phyloP scores from a whole-genome alignment of 2,113 vertebrate species.

The Amia ocellicauda region DNA sequence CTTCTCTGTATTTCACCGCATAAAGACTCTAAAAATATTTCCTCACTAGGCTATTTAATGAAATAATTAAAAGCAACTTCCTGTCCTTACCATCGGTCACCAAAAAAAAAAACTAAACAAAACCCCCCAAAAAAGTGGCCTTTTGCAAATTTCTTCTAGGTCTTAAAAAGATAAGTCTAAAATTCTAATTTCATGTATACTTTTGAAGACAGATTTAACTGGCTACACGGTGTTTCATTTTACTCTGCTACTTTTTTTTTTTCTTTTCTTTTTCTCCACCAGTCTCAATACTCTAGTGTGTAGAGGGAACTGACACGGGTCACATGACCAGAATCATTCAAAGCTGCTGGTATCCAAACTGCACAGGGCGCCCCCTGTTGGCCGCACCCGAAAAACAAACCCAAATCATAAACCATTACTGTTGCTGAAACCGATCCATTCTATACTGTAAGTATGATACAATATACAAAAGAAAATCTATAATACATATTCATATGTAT shows the following conservation, averaged over 20 bases:
- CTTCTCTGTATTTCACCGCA: conserved; percentile 32
- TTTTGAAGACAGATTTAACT: too few relatives aligned
- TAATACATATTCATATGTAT: conserved; percentile 37
- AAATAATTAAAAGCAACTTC: conserved; percentile 44
- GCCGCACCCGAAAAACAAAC: conserved; percentile 12
- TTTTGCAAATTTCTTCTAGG: conserved; percentile 45
- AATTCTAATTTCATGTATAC: not conserved
- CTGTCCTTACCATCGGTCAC: conserved; percentile 1
- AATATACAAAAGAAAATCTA: conserved; percentile 46
- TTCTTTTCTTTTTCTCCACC: conserved; percentile 36
- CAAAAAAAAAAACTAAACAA: conserved; percentile 42
- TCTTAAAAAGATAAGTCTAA: conserved; percentile 39
- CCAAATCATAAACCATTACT: too few relatives aligned
- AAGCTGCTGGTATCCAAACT: conserved; percentile 22
- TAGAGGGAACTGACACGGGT: conserved; percentile 5
- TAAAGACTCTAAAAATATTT: conserved; percentile 25
- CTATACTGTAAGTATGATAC: conserved; percentile 25
- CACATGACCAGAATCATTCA: conserved; percentile 4
- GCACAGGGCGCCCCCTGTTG: conserved; percentile 26
- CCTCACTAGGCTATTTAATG: conserved; percentile 34
- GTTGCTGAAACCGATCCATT: conserved; percentile 28
- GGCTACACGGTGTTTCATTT: conserved; percentile 41
- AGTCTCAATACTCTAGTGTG: conserved; percentile 10
- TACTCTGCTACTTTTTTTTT: conserved; percentile 35
- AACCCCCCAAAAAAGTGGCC: conserved; percentile 30